Percentiles rank a stretch among this genome's conserved stretches.
Conservation (phyloP, 2,888 invertebrate species). For the Pristionchus entomophagus region DNA sequence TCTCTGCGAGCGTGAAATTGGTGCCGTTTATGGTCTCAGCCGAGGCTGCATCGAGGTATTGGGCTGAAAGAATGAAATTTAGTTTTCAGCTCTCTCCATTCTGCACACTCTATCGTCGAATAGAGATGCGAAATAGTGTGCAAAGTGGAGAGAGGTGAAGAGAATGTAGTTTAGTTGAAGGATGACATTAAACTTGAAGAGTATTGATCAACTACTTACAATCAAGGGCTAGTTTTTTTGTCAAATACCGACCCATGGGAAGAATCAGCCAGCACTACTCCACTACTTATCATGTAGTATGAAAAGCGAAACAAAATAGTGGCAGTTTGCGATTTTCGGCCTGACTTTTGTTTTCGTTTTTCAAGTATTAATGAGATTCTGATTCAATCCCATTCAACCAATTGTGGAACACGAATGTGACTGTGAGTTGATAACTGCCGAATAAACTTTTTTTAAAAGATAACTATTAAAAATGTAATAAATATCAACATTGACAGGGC, state of each 20-base stretch:
- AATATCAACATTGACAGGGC: neutral
- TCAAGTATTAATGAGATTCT: too few relatives aligned
- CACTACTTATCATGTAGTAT: too few relatives aligned
- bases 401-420: neutral
- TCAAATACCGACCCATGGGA: too few relatives aligned
- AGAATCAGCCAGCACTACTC: too few relatives aligned
- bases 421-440: neutral
- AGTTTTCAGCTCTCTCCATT: neutral
- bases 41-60: neutral
- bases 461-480: neutral
- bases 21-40: neutral
- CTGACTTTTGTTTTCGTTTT: neutral
- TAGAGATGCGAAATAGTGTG: neutral
- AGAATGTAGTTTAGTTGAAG: too few relatives aligned
- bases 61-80: neutral
- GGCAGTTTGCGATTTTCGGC: neutral
- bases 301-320: neutral
- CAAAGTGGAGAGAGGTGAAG: too few relatives aligned
- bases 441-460: neutral
- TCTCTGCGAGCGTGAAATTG: neutral
- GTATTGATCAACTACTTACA: neutral
- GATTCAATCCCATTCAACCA: neutral
- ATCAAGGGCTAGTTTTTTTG: too few relatives aligned
- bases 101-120: neutral
- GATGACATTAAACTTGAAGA: neutral